Conservation (phyloP, 2,797 vertebrate genomes). For the Eulemur rubriventer region DNA sequence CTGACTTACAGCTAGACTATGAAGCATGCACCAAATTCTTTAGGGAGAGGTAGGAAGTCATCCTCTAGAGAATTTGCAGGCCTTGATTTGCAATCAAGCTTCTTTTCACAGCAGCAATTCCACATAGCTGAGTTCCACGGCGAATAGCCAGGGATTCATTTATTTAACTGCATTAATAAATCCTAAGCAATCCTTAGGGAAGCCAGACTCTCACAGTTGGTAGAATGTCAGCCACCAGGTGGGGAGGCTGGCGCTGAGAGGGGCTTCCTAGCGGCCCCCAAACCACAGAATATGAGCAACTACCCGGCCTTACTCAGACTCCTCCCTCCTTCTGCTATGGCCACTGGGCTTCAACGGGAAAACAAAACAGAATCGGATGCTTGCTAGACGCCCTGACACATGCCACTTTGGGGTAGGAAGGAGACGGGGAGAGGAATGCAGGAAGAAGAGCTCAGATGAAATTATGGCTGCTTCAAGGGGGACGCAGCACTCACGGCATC, state of each 20-base stretch:
- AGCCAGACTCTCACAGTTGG: neutral
- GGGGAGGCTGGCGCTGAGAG: neutral
- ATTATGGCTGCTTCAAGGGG: neutral
- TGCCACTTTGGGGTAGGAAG: neutral
- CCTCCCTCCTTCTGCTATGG: neutral
- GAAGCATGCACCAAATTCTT: slow-evolving; percentile 16
- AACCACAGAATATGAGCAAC: neutral
- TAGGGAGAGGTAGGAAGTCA: neutral
- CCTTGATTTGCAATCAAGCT: slow-evolving; percentile 30
- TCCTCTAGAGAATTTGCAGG: slow-evolving; percentile 3
- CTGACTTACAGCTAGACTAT: neutral
- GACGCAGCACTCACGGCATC: neutral
- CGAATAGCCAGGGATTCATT: slow-evolving; percentile 18
- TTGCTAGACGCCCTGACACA: neutral
- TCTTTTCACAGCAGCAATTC: slow-evolving; percentile 19
- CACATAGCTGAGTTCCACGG: neutral
- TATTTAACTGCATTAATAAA: slow-evolving; percentile 33
- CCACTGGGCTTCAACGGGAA: neutral
- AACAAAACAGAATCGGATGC: slow-evolving; percentile 19
- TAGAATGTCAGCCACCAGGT: neutral
- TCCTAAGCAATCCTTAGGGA: slow-evolving; percentile 37
- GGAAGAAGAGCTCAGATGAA: slow-evolving; percentile 11
- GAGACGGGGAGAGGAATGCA: neutral
- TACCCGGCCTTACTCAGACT: neutral
- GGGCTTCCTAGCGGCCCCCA: neutral